Evolutionary conservation across 2,113 vertebrate genomes (phyloP), one percentile per base, ranked within the genome.

Genomic region (Xiphophorus couchianus): DNA sequence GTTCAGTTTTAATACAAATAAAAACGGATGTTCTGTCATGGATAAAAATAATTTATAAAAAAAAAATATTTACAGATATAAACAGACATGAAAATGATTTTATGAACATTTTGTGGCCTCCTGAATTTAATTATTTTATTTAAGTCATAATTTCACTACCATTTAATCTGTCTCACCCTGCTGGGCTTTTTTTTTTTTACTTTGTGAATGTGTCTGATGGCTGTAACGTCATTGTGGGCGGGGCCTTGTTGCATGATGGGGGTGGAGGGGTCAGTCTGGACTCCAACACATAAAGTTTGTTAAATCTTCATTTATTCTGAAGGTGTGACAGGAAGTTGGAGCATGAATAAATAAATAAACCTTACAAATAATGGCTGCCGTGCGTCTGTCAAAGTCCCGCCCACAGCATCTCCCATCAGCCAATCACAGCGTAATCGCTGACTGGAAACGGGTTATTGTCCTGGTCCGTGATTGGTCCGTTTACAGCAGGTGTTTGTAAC

Each of bases 291-390:
- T 35, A 62, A 25, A 68, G 35, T 35, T 58, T 61, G 75, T 77
- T 54, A 7, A 37, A 69, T 42, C 62, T 86, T 71, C 42, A 84
- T 85, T 69, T 42, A 84, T 84, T 84, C 27, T 81, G 61, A 80
- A 62, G 74, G 69, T 71, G 31, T 77, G 78, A 88, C 84, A 80
- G 83, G 76, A 88, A 67, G 76, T 82, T 80, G 86, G 80, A 78
- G 86, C 86, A 90, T 84, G 86, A 90, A 84, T 82, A 66, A 90
- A 84, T 81, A 76, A 90, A 81, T 69, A 76, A 75, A 86, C 62
- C 33, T 71, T 58, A 69, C 48, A 62, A 80, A 51, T 69, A 67
- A 76, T 69, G 27, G 2, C 62, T 71, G 31, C 2, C 1, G 42
- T 19, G 3, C 12, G 1, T 61, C n/a, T 17, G 15, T 30, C 17